Evolutionary conservation across 2,113 vertebrate species (phyloP).

Genomic region (Jaculus jaculus): DNA sequence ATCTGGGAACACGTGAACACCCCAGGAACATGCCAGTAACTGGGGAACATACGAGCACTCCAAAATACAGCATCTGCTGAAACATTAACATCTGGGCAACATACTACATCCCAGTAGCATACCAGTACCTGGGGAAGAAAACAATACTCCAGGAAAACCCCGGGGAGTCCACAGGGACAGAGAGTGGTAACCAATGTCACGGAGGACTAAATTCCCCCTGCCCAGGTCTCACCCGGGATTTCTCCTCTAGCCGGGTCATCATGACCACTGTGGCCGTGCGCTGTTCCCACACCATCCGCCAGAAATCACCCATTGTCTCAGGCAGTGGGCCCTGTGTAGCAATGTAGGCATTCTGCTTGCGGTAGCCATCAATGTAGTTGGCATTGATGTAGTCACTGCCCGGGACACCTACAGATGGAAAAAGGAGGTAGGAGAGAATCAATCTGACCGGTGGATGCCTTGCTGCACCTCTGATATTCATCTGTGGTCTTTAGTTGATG

Average conservation of each 20-base stretch:
- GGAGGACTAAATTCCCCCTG: not conserved
- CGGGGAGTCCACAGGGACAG: not conserved
- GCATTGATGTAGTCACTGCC: constrained; percentile 97
- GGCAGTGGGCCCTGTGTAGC: constrained; percentile 96
- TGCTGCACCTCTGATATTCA: fast-evolving
- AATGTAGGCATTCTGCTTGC: constrained; percentile 98
- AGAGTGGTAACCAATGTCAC: not conserved
- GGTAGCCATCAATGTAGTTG: constrained; percentile 97
- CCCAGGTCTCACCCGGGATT: constrained; percentile 91
- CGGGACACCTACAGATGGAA: constrained; percentile 86
- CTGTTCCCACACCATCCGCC: constrained; percentile 99
- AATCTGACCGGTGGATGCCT: not conserved
- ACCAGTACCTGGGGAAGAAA: not conserved
- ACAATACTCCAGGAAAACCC: not conserved
- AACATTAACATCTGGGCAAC: not conserved
- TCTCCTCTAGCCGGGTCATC: constrained; percentile 98
- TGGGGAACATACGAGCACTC: constrained; percentile 31
- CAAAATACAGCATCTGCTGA: constrained; percentile 42
- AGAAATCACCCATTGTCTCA: constrained; percentile 96
- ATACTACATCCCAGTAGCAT: not conserved
- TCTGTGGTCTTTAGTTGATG: not conserved
- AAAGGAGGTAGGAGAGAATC: not conserved
- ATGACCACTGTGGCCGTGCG: constrained; percentile 94
- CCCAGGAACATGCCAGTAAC: constrained; percentile 34
- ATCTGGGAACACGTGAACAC: constrained; percentile 65